Evolutionary conservation across 2,797 vertebrate genomes (phyloP).

Genomic region (Trachops cirrhosus): DNA sequence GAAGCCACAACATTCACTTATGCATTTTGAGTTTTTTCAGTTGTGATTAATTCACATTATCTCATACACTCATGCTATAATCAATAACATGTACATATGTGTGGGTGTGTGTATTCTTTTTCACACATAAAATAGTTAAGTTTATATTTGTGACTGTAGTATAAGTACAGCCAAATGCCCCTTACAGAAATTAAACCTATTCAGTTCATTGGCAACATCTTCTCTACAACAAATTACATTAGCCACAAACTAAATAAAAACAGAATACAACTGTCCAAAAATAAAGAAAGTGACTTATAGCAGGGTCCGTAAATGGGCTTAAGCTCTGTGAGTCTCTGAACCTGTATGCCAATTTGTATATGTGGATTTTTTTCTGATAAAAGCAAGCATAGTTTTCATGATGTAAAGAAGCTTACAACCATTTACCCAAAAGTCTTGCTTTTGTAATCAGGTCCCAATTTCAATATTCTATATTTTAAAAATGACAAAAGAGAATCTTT

Average conservation of each 20-base stretch:
- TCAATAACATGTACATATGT: neutral
- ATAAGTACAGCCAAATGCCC: neutral
- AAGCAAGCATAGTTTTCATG: neutral
- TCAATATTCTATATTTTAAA: neutral
- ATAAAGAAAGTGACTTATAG: neutral
- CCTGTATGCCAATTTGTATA: neutral
- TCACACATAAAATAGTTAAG: neutral
- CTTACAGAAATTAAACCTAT: neutral
- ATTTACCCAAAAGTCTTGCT: neutral
- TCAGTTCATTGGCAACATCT: neutral
- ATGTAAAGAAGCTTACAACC: neutral
- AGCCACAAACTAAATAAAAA: neutral
- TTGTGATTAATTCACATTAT: neutral
- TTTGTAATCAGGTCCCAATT: neutral
- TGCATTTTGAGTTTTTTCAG: neutral
- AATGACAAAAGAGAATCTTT: neutral
- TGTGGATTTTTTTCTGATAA: neutral
- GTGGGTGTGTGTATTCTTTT: neutral
- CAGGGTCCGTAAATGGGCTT: neutral
- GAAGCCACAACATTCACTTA: neutral
- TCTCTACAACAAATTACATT: constrained; percentile 7
- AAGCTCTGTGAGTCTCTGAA: neutral
- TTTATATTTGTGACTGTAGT: neutral
- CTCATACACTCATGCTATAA: neutral
- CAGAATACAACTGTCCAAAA: neutral